Conservation (phyloP, 2,888 invertebrate species). For the Hemithea aestivaria region DNA sequence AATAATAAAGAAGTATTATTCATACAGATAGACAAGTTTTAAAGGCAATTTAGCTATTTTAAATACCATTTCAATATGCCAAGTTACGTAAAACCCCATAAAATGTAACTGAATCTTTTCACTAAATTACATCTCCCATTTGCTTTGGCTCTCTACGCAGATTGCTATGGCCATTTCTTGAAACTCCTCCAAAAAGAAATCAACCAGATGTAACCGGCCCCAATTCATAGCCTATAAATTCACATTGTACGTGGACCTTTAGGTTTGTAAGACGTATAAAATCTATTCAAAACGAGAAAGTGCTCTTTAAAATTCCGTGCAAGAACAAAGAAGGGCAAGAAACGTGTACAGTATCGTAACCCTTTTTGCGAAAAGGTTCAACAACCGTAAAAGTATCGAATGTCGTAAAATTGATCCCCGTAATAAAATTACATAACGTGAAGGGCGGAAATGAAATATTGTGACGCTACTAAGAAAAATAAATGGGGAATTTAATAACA, state of each 20-base stretch:
- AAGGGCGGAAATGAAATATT: slow-evolving; percentile 65
- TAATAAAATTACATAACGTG: slow-evolving; percentile 65
- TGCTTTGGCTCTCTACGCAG: not conserved
- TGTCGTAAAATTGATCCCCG: slow-evolving; percentile 64
- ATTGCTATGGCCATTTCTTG: slow-evolving; percentile 11
- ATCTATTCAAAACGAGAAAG: slow-evolving; percentile 36
- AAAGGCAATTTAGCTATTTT: no score
- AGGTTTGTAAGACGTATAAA: slow-evolving; percentile 33
- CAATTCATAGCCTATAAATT: slow-evolving; percentile 17
- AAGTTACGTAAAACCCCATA: no score
- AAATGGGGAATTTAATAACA: slow-evolving; percentile 42
- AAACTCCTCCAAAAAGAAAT: slow-evolving; percentile 19
- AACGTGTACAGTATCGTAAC: slow-evolving; percentile 49
- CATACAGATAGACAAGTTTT: no score
- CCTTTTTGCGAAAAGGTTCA: slow-evolving; percentile 63
- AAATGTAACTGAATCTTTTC: no score
- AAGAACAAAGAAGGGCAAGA: slow-evolving; percentile 47
- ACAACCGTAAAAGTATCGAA: slow-evolving; percentile 69
- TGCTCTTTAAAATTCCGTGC: slow-evolving; percentile 42
- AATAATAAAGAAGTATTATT: no score
- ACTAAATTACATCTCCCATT: no score
- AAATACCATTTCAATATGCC: no score
- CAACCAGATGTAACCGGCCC: slow-evolving; percentile 13
- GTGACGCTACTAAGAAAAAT: slow-evolving; percentile 43
- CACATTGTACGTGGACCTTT: slow-evolving; percentile 20